Evolutionary conservation across 2,797 vertebrate species (phyloP).

Genomic region (Uromys caudimaculatus): DNA sequence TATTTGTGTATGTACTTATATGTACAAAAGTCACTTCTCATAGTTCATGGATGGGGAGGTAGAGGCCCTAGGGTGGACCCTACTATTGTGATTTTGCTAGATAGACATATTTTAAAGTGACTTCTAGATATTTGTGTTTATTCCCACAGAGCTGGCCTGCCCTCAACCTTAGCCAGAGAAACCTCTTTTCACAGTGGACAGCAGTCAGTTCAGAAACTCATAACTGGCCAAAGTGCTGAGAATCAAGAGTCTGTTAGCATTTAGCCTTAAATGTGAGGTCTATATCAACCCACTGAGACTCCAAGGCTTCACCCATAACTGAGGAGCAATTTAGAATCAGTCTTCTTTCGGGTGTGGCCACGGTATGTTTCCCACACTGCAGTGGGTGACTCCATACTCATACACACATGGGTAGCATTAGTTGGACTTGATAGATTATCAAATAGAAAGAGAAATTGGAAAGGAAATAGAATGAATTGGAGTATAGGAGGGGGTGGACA

Average conservation of each 20-base stretch:
- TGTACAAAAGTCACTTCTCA: neutral
- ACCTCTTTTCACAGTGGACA: neutral
- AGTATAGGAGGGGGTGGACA: neutral
- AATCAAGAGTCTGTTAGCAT: neutral
- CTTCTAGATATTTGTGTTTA: neutral
- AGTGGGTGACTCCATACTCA: no score
- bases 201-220: neutral
- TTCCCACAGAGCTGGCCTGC: neutral
- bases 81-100: neutral
- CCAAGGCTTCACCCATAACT: neutral
- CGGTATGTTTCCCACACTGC: neutral
- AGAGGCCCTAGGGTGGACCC: neutral
- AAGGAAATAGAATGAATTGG: neutral
- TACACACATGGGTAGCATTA: neutral
- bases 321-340: neutral
- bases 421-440: neutral
- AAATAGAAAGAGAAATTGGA: neutral
- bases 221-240: neutral
- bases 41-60: neutral
- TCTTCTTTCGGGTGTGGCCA: neutral
- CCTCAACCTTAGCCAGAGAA: neutral
- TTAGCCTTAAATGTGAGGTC: neutral
- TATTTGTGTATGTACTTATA: neutral
- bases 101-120: neutral
- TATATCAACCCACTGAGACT: neutral